Evolutionary conservation across 2,888 invertebrate species (phyloP), one percentile per base, ranked within the genome.

Genomic region (Pseudeuparius sepicola): DNA sequence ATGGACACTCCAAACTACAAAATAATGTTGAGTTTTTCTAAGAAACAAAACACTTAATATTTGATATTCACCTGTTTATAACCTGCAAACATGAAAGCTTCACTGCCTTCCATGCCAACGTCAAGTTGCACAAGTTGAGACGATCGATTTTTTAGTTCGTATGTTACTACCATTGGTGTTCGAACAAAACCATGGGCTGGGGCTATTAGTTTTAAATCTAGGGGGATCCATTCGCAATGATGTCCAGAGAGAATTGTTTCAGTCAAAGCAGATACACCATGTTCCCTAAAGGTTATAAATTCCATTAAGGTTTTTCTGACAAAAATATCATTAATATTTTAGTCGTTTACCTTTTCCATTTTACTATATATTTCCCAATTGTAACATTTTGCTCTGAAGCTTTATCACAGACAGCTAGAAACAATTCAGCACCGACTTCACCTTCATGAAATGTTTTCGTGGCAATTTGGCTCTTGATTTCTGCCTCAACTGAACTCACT

Each of bases 11-110:
- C 64, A 45, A 69, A 56, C 61, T 62, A 42, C 38, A 56, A 56
- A 41, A 35, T 39, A 27, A 37, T 20, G 20, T 7, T 20, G 6
- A n/a, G 20, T 6, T 7, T 20, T 20, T n/a, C 17, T 7, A 20
- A 5, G n/a, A 14, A 27, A 28, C 24, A 26, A 14, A 23, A 16
- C 4, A 26, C 14, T 14, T 4, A 17, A 24, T 18, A 24, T 30
- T 7, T 2, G 13, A 26, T 10, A 6, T 24, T 31, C 11, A 83
- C 81, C 70, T 90, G 87, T 64, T 88, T 92, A 54, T 90, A 88
- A 2, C 94, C 94, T 40, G 93, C 80, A 64, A 89, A 93, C 83
- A 94, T 92, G 59, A 94, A 94, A 24, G 83, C 84, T 59, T 94
- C 92, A 39, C 78, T 83, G 4, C 81, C 77, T 49, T 88, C 87